phyloP scores from a whole-genome alignment of 1,140 invertebrate species.

The Drosophila mayri region DNA sequence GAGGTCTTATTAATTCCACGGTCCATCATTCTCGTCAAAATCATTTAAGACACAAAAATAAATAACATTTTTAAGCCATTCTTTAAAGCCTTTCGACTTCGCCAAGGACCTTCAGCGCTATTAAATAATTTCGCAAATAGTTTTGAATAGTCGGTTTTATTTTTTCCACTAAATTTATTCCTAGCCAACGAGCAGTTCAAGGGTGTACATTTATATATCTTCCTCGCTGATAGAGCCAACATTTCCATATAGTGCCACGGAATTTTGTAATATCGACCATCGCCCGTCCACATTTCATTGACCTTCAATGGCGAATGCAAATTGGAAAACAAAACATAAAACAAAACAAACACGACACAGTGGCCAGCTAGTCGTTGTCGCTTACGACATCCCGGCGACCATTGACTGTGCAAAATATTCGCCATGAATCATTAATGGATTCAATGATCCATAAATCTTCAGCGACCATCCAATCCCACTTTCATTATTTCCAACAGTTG shows the following conservation, averaged over 20 bases:
- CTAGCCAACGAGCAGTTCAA: constrained; percentile 7
- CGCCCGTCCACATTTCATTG: constrained; percentile 70
- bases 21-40: background rate
- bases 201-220: constrained; percentile 10
- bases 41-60: background rate
- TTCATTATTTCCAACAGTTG: background rate
- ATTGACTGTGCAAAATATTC: constrained; percentile 37
- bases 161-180: constrained; percentile 2
- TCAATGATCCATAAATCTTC: constrained; percentile 32
- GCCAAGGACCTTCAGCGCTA: background rate
- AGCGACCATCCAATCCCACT: background rate
- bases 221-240: constrained; percentile 12
- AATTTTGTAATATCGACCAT: constrained; percentile 54
- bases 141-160: background rate
- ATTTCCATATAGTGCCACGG: constrained; percentile 55
- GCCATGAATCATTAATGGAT: constrained; percentile 38
- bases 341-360: constrained; percentile 31
- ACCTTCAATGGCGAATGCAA: constrained; percentile 68
- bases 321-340: constrained; percentile 64
- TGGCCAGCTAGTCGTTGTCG: constrained; percentile 26
- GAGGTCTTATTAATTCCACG: background rate
- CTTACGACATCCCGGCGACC: constrained; percentile 35
- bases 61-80: too few relatives aligned
- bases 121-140: background rate
- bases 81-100: background rate